Conservation (phyloP, 2,113 vertebrate genomes). For the Bos javanicus region DNA sequence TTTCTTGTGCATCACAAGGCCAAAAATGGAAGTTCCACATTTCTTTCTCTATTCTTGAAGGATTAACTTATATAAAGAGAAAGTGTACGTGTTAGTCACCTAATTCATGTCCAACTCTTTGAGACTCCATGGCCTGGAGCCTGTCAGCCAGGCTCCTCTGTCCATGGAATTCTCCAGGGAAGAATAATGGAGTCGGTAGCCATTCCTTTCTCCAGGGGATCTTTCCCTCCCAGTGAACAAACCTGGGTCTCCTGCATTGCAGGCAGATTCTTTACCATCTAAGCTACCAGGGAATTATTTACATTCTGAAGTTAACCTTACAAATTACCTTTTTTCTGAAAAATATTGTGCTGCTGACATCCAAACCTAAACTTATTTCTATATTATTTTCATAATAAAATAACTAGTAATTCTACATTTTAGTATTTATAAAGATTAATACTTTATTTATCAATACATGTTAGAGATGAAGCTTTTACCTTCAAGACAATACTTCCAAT, state of each 20-base stretch:
- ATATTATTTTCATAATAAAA: neutral
- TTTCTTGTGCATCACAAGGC: neutral
- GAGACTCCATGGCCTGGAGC: neutral
- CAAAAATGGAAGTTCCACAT: neutral
- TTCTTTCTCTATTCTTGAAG: conserved; percentile 1
- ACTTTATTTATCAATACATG: neutral
- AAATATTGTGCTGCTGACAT: neutral
- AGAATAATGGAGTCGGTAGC: neutral
- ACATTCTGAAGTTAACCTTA: neutral
- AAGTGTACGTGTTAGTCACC: neutral
- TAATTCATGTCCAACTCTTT: neutral
- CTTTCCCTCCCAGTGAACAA: neutral
- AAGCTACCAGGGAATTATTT: neutral
- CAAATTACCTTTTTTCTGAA: neutral
- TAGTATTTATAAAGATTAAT: neutral
- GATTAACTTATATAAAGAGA: neutral
- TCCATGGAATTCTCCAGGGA: neutral
- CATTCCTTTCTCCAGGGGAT: neutral
- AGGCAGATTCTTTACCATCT: neutral
- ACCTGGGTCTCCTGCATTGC: neutral
- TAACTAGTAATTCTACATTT: neutral
- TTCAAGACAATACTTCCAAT: neutral
- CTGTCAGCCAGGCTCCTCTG: neutral
- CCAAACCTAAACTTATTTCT: neutral
- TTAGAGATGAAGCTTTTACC: neutral